These are phyloP conservation scores for Phyllotis vaccarum DNA, from an alignment of 2,797 vertebrate species.

Conservation along the genomic window DNA sequence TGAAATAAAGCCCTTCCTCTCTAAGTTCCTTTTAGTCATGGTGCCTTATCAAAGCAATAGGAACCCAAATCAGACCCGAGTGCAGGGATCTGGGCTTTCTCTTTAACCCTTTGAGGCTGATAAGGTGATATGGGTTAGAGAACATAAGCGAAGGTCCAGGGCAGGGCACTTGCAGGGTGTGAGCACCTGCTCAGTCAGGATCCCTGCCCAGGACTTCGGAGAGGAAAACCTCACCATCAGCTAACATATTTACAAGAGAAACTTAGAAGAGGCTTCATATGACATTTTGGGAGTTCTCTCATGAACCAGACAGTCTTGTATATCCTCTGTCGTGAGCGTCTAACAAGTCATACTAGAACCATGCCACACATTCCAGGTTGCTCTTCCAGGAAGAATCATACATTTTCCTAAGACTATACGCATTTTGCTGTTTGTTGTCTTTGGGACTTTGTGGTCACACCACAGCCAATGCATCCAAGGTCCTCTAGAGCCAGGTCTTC, in stretches of 20 bases:
- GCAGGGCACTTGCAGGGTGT: neutral
- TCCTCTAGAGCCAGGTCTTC: neutral
- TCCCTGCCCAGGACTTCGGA: neutral
- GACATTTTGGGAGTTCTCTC: neutral
- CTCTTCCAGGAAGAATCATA: neutral
- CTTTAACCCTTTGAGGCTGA: neutral
- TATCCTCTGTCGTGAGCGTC: neutral
- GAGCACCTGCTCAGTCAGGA: neutral
- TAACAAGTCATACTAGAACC: neutral
- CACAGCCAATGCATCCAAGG: neutral
- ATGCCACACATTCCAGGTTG: neutral
- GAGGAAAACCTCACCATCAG: neutral
- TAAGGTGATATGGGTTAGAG: neutral
- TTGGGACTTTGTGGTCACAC: neutral
- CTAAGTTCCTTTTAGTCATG: neutral
- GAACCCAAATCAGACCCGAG: neutral
- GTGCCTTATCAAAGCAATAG: neutral
- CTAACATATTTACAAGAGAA: neutral
- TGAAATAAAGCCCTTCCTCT: too few species aligned
- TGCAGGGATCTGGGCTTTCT: neutral
- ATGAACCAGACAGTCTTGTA: neutral
- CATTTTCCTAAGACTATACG: neutral
- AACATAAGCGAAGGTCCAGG: rapidly evolving
- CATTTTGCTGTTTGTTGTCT: neutral
- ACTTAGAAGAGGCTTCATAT: neutral